These are phyloP conservation scores for Diadegma fenestrale DNA, from an alignment of 2,888 invertebrate genomes.

Conservation along the genomic window DNA sequence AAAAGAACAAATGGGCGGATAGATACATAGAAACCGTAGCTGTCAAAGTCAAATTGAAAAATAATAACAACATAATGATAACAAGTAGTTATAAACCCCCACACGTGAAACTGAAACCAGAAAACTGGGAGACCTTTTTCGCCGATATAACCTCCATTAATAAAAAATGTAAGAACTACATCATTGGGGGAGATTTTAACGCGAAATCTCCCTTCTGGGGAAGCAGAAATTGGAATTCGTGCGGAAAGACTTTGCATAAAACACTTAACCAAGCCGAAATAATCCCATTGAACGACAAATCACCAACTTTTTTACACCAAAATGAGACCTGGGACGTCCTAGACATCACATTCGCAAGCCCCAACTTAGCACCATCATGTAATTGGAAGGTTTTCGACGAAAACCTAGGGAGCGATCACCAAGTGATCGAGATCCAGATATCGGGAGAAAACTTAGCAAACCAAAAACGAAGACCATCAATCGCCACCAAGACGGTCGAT, in stretches of 20 bases:
- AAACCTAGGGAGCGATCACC: neutral
- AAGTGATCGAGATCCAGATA: neutral
- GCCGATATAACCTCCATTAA: neutral
- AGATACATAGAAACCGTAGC: neutral
- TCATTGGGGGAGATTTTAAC: neutral
- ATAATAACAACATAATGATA: neutral
- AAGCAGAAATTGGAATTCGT: neutral
- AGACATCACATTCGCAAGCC: neutral
- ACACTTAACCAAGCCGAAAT: slow-evolving; percentile 59
- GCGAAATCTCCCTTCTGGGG: neutral
- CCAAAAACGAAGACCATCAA: neutral
- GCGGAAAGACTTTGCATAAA: slow-evolving; percentile 31
- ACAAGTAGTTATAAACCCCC: neutral
- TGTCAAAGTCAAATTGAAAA: neutral
- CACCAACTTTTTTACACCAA: slow-evolving; percentile 59
- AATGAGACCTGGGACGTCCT: slow-evolving; percentile 63
- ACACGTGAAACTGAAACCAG: neutral
- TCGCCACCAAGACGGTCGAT: neutral
- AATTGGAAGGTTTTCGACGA: neutral
- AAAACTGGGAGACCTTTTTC: neutral
- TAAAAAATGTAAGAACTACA: neutral
- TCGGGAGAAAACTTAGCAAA: neutral
- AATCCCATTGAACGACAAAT: slow-evolving; percentile 53
- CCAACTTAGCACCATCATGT: neutral
- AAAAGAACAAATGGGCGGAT: neutral